Conservation (phyloP, 2,888 invertebrate genomes). For the Cynaeus angustus region DNA sequence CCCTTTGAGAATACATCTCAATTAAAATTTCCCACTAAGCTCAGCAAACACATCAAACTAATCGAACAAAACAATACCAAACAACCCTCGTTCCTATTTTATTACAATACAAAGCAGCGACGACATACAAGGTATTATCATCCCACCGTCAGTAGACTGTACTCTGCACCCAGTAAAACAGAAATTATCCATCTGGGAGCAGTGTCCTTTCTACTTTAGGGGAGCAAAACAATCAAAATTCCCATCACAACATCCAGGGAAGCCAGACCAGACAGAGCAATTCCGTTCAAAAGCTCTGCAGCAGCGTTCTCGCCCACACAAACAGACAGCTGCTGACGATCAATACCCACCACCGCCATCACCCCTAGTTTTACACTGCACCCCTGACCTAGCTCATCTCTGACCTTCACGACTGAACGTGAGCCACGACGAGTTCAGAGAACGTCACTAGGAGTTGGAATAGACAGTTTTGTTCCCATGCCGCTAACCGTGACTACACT, state of each 20-base stretch:
- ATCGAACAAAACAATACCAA: no score
- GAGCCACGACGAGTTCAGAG: constrained; percentile 30
- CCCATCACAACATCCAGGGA: constrained; percentile 15
- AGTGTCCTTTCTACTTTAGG: background rate
- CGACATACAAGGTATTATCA: no score
- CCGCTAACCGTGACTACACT: constrained; percentile 32
- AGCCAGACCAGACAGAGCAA: constrained; percentile 14
- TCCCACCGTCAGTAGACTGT: no score
- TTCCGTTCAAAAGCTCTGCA: constrained; percentile 19
- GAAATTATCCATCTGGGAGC: constrained; percentile 1
- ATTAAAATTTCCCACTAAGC: no score
- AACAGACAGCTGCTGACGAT: constrained; percentile 46
- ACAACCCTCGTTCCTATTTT: no score
- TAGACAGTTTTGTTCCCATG: constrained; percentile 3
- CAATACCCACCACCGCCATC: constrained; percentile 42
- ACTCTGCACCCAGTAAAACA: background rate
- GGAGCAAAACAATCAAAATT: constrained; percentile 20
- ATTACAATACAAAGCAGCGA: no score
- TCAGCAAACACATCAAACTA: no score
- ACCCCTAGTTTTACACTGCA: constrained; percentile 40
- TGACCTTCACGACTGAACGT: constrained; percentile 50
- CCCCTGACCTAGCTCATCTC: constrained; percentile 52
- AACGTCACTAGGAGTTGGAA: constrained; percentile 12
- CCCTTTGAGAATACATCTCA: no score
- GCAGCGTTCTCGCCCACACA: constrained; percentile 26